Conservation (phyloP, 2,113 vertebrate genomes). For the Leucosticte australis region DNA sequence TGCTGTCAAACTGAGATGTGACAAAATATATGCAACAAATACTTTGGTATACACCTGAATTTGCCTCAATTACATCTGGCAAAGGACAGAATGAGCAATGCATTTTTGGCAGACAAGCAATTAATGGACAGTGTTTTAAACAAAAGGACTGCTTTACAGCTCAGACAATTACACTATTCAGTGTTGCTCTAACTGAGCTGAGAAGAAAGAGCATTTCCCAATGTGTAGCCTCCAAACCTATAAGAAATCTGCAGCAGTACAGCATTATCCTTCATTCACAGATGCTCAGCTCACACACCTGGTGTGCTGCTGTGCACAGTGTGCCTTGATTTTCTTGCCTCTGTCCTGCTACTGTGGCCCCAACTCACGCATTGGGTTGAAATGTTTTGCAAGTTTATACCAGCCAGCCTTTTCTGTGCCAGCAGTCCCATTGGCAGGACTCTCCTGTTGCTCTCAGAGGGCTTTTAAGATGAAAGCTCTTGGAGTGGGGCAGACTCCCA, state of each 20-base stretch:
- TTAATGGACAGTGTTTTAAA: background rate
- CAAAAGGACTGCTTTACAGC: background rate
- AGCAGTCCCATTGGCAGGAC: background rate
- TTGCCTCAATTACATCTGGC: background rate
- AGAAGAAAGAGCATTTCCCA: background rate
- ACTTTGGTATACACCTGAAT: background rate
- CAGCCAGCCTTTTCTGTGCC: background rate
- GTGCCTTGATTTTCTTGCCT: background rate
- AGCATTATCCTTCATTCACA: background rate
- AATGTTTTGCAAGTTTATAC: background rate
- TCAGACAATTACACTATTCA: background rate
- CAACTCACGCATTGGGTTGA: background rate
- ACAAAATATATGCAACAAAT: background rate
- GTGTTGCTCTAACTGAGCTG: background rate
- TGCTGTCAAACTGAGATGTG: background rate
- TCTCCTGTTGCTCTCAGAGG: background rate
- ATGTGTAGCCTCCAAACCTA: background rate
- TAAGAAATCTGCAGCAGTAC: background rate
- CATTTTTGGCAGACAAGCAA: background rate
- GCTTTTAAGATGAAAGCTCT: background rate
- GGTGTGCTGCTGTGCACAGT: background rate
- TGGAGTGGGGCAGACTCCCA: background rate
- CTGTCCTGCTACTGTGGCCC: background rate
- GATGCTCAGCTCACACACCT: background rate
- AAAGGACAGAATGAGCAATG: background rate